Evolutionary conservation across 2,797 vertebrate genomes (phyloP), one percentile per base, ranked within the genome.

Genomic region (Heteromormyrus szaboi): DNA sequence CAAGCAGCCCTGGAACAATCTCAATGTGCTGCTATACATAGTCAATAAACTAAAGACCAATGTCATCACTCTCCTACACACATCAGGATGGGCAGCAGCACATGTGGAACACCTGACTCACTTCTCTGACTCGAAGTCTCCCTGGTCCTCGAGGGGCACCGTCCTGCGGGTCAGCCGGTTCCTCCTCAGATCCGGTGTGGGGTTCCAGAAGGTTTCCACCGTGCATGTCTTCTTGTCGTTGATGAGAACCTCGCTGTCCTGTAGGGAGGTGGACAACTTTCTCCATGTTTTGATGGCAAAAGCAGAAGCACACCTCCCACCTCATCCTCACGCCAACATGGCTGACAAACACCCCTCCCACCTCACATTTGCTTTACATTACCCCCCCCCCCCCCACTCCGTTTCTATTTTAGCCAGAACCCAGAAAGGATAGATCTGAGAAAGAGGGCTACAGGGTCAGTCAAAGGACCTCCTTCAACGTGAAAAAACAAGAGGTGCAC

Each of bases 221-320:
- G 95, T 94, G 14, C 96, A 97, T 0, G 97, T 98, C 94, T 97
- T 99, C 94, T 99, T 99, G 90, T 99, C 98, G 76, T 96, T 97
- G 91, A 99, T 98, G 93, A 97, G 96, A 94, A 99, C 97, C 95
- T 99, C 98, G 90, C 97, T 97, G 95, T 99, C 98, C 98, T 99
- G 93, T 86, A 93, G 93, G 89, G 89, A 53, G 59, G 7, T 29
- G 2, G 12, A 14, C 4, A 25, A 48, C 2, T n/a, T n/a, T 81
- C 50, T 85, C 11, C 3, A 19, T 33, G n/a, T 50, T 53, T 25
- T 81, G 7, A 81, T 81, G 41, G 76, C 19, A 46, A 46, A 46
- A 46, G 44, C 76, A 81, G 76, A 81, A 81, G 2, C 76, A 19
- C 37, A 3, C 76, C 19, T 46, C 17, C 41, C 17, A 81, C 41